Evolutionary conservation across 1,140 invertebrate genomes (phyloP).

Genomic region (Uloborus diversus): DNA sequence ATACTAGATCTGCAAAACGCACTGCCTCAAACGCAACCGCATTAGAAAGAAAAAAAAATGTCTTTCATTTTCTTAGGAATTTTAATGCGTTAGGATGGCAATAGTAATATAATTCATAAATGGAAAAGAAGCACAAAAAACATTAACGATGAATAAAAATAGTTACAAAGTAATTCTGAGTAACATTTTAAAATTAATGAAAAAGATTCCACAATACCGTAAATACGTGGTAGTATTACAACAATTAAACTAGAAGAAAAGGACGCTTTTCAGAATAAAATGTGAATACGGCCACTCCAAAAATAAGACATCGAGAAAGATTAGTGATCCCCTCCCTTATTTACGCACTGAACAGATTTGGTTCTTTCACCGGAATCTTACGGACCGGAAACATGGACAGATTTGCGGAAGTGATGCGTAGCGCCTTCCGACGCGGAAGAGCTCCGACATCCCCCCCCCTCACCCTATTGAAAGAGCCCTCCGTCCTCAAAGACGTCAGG

Average conservation of each 20-base stretch:
- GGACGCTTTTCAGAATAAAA: not conserved
- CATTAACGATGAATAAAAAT: too few relatives aligned
- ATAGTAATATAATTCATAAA: too few relatives aligned
- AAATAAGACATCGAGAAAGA: not conserved
- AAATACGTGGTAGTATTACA: not conserved
- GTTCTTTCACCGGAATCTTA: not conserved
- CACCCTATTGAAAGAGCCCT: too few relatives aligned
- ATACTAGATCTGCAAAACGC: too few relatives aligned
- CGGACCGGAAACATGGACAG: slow-evolving; percentile 27
- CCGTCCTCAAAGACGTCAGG: not conserved
- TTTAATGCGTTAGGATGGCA: too few relatives aligned
- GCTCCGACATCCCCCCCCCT: not conserved
- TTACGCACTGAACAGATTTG: not conserved
- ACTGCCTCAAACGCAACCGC: too few relatives aligned
- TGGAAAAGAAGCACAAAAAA: too few relatives aligned
- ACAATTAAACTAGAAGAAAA: not conserved
- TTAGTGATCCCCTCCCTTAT: not conserved
- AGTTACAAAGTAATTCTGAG: too few relatives aligned
- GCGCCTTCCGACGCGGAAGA: slow-evolving; percentile 21
- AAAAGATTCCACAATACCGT: not conserved
- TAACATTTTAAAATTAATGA: too few relatives aligned
- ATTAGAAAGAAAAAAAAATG: too few relatives aligned
- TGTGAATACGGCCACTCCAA: not conserved
- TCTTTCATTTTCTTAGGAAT: too few relatives aligned
- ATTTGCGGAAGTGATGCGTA: slow-evolving; percentile 38